phyloP scores from a whole-genome alignment of 2,888 invertebrate species.

The Glaucopsyche alexis region DNA sequence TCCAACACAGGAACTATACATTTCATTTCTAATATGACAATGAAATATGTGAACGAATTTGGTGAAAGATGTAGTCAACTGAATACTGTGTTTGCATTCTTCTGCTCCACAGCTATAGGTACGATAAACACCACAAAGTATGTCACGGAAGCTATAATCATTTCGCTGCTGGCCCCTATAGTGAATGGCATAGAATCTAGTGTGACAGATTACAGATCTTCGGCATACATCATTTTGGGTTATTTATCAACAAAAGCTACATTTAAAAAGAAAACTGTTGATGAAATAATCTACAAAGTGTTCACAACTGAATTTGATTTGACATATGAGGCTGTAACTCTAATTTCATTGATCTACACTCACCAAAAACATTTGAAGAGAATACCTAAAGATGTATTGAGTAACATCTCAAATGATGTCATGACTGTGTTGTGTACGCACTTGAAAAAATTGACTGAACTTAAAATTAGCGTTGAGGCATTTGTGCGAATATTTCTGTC shows the following conservation, averaged over 20 bases:
- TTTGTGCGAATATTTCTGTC: slow-evolving; percentile 80
- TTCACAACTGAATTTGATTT: slow-evolving; percentile 62
- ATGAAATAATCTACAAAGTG: slow-evolving; percentile 77
- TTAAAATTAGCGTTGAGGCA: slow-evolving; percentile 77
- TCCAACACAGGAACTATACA: slow-evolving; percentile 63
- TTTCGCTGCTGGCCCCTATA: slow-evolving; percentile 85
- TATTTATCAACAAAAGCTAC: slow-evolving; percentile 83
- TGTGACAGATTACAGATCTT: slow-evolving; percentile 85
- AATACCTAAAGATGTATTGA: slow-evolving; percentile 76
- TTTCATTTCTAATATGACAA: slow-evolving; percentile 56
- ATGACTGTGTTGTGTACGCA: slow-evolving; percentile 61
- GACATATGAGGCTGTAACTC: slow-evolving; percentile 80
- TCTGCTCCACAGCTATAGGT: slow-evolving; percentile 86
- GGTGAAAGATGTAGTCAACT: slow-evolving; percentile 80
- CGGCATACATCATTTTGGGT: slow-evolving; percentile 86
- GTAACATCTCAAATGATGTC: slow-evolving; percentile 63
- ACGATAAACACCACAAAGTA: slow-evolving; percentile 80
- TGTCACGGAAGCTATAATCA: slow-evolving; percentile 83
- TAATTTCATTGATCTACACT: slow-evolving; percentile 86
- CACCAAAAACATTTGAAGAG: slow-evolving; percentile 76
- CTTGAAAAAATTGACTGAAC: slow-evolving; percentile 76
- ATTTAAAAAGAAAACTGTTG: slow-evolving; percentile 82
- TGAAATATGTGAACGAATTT: slow-evolving; percentile 79
- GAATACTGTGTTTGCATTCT: slow-evolving; percentile 89
- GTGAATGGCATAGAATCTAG: slow-evolving; percentile 84